Evolutionary conservation across 2,113 vertebrate species (phyloP), one percentile per base, ranked within the genome.

Genomic region (Cyanocitta stelleri): DNA sequence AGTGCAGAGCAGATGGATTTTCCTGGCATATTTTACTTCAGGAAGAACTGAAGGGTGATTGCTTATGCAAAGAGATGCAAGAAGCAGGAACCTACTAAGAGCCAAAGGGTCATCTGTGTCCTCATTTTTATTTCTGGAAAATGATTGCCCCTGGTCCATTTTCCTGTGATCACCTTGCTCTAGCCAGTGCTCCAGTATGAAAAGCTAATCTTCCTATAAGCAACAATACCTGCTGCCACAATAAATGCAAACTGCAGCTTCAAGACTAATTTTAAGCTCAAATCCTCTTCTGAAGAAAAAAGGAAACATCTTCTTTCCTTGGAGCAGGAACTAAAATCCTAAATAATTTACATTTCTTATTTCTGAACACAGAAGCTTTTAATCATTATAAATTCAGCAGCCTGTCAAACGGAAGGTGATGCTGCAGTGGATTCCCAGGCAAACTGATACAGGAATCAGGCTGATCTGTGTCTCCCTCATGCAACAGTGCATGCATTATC

Each of bases 101-200:
- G 51, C 86, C 84, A 86, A 94, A 77, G 59, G 24, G 68, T 90
- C 88, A 92, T 49, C 29, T 89, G 39, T 63, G 89, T 71, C 86
- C 88, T 90, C 5, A 3, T 62, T 96, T 96, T 80, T 87, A 67
- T 81, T 96, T 93, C 85, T 77, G 44, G 83, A 90, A 95, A 81
- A 66, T 32, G 5, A 86, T 35, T 43, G 39, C 2, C 11, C 23
- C 11, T 62, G 69, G 23, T 41, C 41, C 19, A 52, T 16, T 46
- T 43, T 9, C n/a, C n/a, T 33, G 27, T 35, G 68, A 58, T 20
- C 72, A 81, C 20, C 52, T 37, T 48, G 30, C 51, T 80, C 20
- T 24, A 83, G 59, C 33, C 79, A 88, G 52, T 3, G 5, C 23
- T 58, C n/a, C 49, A 64, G 49, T 43, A 12, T 33, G 51, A 43